Conservation (phyloP, 2,888 invertebrate genomes). For the Euzophera pinguis region DNA sequence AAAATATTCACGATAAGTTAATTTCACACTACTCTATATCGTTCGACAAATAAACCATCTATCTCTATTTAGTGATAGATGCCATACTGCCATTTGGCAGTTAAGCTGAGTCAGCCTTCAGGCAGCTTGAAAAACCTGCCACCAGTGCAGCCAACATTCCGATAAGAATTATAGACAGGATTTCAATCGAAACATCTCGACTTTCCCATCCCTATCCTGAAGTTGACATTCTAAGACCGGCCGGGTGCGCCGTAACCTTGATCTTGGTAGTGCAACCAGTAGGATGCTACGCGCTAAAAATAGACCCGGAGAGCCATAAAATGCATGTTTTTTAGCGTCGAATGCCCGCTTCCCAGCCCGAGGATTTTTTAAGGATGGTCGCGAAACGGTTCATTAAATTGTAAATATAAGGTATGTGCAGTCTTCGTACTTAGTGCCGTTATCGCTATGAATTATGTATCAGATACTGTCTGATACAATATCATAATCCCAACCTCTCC, state of each 20-base stretch:
- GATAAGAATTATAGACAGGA: too few species aligned
- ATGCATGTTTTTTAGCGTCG: slow-evolving; percentile 61
- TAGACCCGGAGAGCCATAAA: slow-evolving; percentile 62
- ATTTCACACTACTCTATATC: too few species aligned
- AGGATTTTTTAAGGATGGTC: slow-evolving; percentile 52
- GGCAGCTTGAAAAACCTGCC: too few species aligned
- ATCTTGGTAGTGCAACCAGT: slow-evolving; percentile 71
- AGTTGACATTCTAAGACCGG: slow-evolving; percentile 54
- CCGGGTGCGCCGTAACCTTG: slow-evolving; percentile 64
- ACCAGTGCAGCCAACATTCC: too few species aligned
- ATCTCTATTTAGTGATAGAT: too few species aligned
- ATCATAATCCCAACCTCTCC: slow-evolving; percentile 16
- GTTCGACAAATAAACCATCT: too few species aligned
- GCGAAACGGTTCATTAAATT: slow-evolving; percentile 55
- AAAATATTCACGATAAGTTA: too few species aligned
- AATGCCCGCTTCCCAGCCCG: slow-evolving; percentile 59
- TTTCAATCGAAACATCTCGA: not conserved
- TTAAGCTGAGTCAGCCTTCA: too few species aligned
- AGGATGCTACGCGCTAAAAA: slow-evolving; percentile 70
- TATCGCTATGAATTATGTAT: slow-evolving; percentile 34
- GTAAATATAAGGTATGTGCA: slow-evolving; percentile 44
- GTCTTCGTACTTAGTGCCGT: slow-evolving; percentile 32
- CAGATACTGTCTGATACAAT: slow-evolving; percentile 12
- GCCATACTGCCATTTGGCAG: too few species aligned
- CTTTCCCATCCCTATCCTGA: slow-evolving; percentile 40